phyloP scores from a whole-genome alignment of 2,113 vertebrate genomes.

The Oncorhynchus nerka region DNA sequence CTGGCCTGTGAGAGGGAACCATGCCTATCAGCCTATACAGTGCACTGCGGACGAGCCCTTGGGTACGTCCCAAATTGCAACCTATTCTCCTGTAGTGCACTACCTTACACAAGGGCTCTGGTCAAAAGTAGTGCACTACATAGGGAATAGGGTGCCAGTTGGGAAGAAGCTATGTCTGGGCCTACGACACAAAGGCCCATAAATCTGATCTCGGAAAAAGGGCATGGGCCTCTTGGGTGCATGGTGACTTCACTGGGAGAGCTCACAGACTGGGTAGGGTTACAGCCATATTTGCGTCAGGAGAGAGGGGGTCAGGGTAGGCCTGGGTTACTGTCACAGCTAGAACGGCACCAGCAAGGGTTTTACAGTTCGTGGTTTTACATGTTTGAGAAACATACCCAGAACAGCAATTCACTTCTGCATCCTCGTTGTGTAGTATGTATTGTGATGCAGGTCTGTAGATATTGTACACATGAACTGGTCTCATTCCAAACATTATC shows the following conservation, averaged over 20 bases:
- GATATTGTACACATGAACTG: no score
- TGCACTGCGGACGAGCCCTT: no score
- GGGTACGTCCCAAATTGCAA: no score
- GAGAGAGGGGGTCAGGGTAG: constrained; percentile 35
- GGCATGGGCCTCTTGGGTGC: constrained; percentile 29
- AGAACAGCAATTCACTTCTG: no score
- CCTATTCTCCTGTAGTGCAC: no score
- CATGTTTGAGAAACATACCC: no score
- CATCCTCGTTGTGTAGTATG: no score
- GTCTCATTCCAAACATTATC: no score
- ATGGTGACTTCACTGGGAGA: constrained; percentile 35
- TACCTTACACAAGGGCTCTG: not conserved
- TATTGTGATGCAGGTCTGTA: not conserved
- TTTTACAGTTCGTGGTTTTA: not conserved
- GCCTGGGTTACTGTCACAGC: not conserved
- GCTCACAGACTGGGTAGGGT: constrained; percentile 46
- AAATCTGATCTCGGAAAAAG: constrained; percentile 73
- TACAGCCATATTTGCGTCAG: constrained; percentile 59
- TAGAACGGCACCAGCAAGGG: not conserved
- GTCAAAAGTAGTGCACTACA: not conserved
- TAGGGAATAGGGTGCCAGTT: no score
- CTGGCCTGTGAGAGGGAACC: no score
- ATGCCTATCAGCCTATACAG: no score
- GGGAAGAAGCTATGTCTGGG: not conserved
- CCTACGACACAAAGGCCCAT: constrained; percentile 51